A percentile compares a stretch with the other conserved stretches of the same genome.
These are phyloP conservation scores for Centrocercus urophasianus DNA, from an alignment of 2,113 vertebrate species.

Conservation along the genomic window DNA sequence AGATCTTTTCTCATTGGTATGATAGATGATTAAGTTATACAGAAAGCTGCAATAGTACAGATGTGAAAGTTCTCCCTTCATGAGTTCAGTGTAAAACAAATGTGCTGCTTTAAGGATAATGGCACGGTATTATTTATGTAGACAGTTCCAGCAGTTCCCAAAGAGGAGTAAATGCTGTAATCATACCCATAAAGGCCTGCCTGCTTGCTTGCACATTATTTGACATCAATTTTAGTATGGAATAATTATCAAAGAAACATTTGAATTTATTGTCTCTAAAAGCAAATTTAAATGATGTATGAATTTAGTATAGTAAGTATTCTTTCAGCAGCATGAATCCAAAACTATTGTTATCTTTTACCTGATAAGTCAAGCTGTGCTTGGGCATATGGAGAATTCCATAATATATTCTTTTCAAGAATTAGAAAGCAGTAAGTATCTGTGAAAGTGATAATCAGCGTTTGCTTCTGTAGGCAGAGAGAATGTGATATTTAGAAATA, in stretches of 20 bases:
- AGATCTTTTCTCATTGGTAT: conserved; percentile 37
- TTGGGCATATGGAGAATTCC: conserved; percentile 24
- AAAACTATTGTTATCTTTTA: conserved; percentile 9
- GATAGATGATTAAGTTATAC: conserved; percentile 49
- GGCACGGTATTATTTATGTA: conserved; percentile 71
- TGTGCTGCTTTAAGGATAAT: conserved; percentile 69
- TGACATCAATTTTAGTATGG: conserved; percentile 70
- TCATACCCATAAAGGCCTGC: conserved; percentile 65
- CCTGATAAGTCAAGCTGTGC: neutral
- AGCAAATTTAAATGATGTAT: conserved; percentile 64
- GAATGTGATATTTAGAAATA: neutral
- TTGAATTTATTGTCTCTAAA: conserved; percentile 69
- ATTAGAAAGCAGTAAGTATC: conserved; percentile 56
- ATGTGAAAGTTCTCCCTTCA: conserved; percentile 9
- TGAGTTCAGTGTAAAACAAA: conserved; percentile 67
- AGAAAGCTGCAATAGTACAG: conserved; percentile 33
- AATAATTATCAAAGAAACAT: conserved; percentile 71
- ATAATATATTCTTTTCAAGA: conserved; percentile 23
- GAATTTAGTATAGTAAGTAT: conserved; percentile 53
- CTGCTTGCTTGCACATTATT: conserved; percentile 70
- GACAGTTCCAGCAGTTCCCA: conserved; percentile 65
- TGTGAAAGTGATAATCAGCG: neutral
- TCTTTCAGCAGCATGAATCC: conserved; percentile 44
- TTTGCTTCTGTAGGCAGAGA: neutral
- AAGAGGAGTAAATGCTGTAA: conserved; percentile 69